Evolutionary conservation across 2,888 invertebrate genomes (phyloP).

Genomic region (Stenodera caucasica): DNA sequence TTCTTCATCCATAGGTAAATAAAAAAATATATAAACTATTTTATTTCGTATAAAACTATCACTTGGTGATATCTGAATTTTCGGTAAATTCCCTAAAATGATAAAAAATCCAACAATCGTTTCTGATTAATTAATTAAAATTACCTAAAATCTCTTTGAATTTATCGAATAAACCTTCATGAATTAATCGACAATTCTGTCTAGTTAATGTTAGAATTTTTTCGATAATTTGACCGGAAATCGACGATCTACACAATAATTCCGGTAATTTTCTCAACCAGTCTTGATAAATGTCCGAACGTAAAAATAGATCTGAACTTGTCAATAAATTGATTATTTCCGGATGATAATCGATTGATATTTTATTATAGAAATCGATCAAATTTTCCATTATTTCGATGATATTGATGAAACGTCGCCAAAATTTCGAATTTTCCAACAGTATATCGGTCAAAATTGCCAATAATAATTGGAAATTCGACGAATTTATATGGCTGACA

Average conservation of each 20-base stretch:
- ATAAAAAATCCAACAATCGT: constrained; percentile 10
- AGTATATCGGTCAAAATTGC: constrained; percentile 37
- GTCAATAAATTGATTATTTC: constrained; percentile 29
- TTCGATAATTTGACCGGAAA: constrained; percentile 60
- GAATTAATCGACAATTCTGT: constrained; percentile 59
- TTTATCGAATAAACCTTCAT: constrained; percentile 56
- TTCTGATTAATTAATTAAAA: too few species aligned
- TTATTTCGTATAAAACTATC: constrained; percentile 31
- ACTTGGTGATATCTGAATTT: constrained; percentile 21
- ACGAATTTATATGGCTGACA: constrained; percentile 31
- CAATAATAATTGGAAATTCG: constrained; percentile 30
- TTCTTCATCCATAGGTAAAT: constrained; percentile 19
- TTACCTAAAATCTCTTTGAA: constrained; percentile 57
- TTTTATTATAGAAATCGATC: constrained; percentile 5
- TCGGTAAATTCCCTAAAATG: constrained; percentile 29
- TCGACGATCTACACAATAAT: constrained; percentile 58
- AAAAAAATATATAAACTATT: constrained; percentile 36
- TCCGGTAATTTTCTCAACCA: constrained; percentile 63
- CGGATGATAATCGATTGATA: constrained; percentile 10
- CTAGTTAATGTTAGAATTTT: constrained; percentile 63
- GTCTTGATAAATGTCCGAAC: constrained; percentile 51
- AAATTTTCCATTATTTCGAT: constrained; percentile 27
- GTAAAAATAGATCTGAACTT: constrained; percentile 43
- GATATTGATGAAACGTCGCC: constrained; percentile 38
- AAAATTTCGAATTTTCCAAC: constrained; percentile 34